phyloP scores from a whole-genome alignment of 1,140 invertebrate genomes.

The Polypedilum vanderplanki region DNA sequence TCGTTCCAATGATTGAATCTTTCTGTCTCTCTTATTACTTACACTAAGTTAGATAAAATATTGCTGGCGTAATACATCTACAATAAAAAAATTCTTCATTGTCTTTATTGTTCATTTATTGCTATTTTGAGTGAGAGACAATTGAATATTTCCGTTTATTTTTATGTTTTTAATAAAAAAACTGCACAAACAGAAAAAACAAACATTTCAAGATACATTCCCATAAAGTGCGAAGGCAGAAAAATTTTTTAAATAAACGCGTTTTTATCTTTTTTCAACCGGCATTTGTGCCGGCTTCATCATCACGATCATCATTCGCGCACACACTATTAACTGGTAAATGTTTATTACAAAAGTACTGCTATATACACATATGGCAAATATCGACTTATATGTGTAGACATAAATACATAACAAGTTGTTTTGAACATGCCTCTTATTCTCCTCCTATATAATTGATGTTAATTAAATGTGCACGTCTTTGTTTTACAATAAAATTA shows the following conservation, averaged over 20 bases:
- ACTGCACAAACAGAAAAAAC: no score
- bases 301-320: background rate
- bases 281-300: background rate
- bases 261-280: background rate
- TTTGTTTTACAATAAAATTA: background rate
- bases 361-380: background rate
- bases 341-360: slow-evolving; percentile 9
- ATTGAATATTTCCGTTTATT: slow-evolving; percentile 7
- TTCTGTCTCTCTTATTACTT: background rate
- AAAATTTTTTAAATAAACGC: no score
- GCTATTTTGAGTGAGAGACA: background rate
- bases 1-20: background rate
- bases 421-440: background rate
- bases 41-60: background rate
- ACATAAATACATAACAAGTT: background rate
- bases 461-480: slow-evolving; percentile 11
- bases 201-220: no score
- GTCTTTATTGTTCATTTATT: background rate
- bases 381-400: background rate
- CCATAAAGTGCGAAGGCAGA: no score
- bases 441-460: background rate
- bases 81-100: background rate
- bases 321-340: background rate
- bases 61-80: background rate
- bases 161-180: background rate